Percentiles rank a stretch among this genome's conserved stretches.
Evolutionary conservation across 2,888 invertebrate species (phyloP).

Genomic region (Corythucha ciliata): DNA sequence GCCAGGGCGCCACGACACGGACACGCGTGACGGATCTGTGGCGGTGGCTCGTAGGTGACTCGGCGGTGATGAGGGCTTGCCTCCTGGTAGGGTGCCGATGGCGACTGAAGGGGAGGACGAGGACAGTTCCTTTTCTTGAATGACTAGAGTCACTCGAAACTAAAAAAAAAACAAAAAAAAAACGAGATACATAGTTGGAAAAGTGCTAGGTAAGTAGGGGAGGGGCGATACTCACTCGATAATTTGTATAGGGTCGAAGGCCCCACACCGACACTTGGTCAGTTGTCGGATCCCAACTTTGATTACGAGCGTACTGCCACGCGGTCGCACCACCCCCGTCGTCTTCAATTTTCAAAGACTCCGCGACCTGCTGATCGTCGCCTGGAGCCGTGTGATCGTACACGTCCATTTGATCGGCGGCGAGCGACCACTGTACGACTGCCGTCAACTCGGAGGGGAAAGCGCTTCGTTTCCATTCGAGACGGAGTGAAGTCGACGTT

Average conservation of each 20-base stretch:
- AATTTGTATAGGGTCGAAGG: conserved; percentile 79
- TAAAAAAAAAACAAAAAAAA: conserved; percentile 41
- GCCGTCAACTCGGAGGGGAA: conserved; percentile 19
- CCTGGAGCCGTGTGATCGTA: no score
- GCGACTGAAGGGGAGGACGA: conserved; percentile 66
- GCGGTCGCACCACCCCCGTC: conserved; percentile 9
- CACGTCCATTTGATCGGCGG: conserved; percentile 7
- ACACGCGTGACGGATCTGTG: conserved; percentile 71
- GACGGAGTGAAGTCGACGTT: conserved; percentile 65
- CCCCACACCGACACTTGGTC: conserved; percentile 62
- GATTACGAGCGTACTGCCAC: conserved; percentile 78
- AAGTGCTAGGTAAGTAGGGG: background rate
- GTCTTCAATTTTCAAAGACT: conserved; percentile 17
- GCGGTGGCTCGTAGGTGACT: conserved; percentile 64
- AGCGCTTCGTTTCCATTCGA: conserved; percentile 52
- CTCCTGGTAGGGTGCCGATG: conserved; percentile 63
- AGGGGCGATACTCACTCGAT: conserved; percentile 54
- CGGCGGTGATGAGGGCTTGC: conserved; percentile 67
- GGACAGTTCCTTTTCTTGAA: conserved; percentile 56
- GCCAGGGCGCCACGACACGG: conserved; percentile 82
- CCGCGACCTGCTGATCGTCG: conserved; percentile 8
- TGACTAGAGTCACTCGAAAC: conserved; percentile 79
- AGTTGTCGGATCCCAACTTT: conserved; percentile 50
- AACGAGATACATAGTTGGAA: background rate
- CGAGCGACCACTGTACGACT: conserved; percentile 19